Base-by-base conservation (phyloP, 2,888 invertebrate species). In the Aphodius granarius region DNA sequence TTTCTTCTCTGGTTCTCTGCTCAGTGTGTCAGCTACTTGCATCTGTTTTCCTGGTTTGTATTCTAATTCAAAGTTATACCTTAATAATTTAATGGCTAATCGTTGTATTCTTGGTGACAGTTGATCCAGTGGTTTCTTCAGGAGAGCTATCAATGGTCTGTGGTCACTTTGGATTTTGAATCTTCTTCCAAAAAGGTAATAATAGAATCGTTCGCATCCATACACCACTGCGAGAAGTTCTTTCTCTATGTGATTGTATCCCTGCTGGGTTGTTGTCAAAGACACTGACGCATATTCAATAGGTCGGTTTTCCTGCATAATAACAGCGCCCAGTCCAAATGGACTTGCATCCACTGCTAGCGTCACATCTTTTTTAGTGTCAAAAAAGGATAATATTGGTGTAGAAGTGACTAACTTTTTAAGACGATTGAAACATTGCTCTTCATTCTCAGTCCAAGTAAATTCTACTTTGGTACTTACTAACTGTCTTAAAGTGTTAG, bases 201-300 rank as follows among this genome's bases (percentile, higher is more conserved):
- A 76, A 72, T 78, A 68, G 23, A 78, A 78, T 9, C 72, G 16
- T 62, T 77, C 72, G 77, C 78, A 79, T 13, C 77, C 81, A 77
- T 71, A 80, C 9, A 78, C 78, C 13, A 80, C 78, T 17, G 81
- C 80, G 2, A 80, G 63, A 68, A 80, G 72, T 73, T 82, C 80
- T 73, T 81, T 82, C 75, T 81, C 80, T 5, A 82, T 73, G 65
- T 81, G 79, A 71, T 75, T 75, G 23, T 81, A 81, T 63, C 77
- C 72, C 75, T 78, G 71, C 23, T 78, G 77, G 15, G 72, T 63
- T 9, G 2, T 0, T 13, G 73, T 78, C 17, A 78, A 71, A 16
- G 76, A 73, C 5, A 71, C 66, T 13, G 73, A 78, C 17, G 73
- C 73, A 65, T 20, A 77, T 75, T 66, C 75, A 20, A 75, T 62